Evolutionary conservation across 2,888 invertebrate genomes (phyloP).

Genomic region (Crocallis elinguaria): DNA sequence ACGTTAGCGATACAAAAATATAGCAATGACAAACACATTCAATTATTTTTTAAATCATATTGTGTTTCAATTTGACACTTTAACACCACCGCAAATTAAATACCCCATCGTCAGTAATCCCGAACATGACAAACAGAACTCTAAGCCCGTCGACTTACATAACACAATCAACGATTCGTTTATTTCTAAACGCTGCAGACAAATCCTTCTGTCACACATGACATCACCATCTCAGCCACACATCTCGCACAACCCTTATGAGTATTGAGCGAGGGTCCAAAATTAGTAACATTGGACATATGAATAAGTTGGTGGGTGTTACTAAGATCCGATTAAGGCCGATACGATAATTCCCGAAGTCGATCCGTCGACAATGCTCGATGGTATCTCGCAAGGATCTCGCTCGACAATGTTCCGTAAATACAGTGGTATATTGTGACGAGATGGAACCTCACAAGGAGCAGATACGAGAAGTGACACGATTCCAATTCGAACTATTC

Average conservation of each 20-base stretch:
- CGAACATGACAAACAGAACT: constrained; percentile 64
- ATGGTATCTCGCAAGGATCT: constrained; percentile 62
- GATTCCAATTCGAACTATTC: constrained; percentile 53
- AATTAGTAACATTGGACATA: constrained; percentile 18
- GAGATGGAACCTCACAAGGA: constrained; percentile 38
- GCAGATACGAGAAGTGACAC: constrained; percentile 51
- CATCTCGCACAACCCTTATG: constrained; percentile 29
- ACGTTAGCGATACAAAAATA: no score
- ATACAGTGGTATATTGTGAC: constrained; percentile 64
- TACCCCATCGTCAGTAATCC: constrained; percentile 15
- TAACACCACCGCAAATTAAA: constrained; percentile 21
- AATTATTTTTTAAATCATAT: background rate
- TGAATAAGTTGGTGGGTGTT: constrained; percentile 44
- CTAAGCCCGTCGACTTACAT: constrained; percentile 69
- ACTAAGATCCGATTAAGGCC: constrained; percentile 76
- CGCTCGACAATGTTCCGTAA: constrained; percentile 68
- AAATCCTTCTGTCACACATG: constrained; percentile 77
- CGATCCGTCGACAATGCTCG: constrained; percentile 70
- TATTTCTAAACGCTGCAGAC: constrained; percentile 77
- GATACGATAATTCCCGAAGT: constrained; percentile 71
- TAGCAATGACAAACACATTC: background rate
- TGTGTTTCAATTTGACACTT: background rate
- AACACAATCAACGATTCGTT: constrained; percentile 79
- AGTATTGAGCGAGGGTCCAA: constrained; percentile 35
- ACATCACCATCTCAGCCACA: constrained; percentile 42